phyloP scores from a whole-genome alignment of 1,140 invertebrate species.

The Meloidogyne chitwoodi region DNA sequence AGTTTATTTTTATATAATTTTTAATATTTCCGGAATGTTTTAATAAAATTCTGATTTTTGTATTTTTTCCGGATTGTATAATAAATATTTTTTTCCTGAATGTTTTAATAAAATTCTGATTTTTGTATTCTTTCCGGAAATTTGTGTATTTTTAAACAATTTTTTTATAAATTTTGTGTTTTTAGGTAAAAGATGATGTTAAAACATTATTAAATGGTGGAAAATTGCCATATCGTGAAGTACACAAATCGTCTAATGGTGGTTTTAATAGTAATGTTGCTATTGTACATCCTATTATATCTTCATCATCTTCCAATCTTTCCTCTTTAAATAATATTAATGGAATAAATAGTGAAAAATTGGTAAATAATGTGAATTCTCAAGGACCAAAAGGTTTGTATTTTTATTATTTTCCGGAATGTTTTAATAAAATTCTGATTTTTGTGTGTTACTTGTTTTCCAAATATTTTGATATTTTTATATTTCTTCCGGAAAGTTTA shows the following conservation, averaged over 20 bases:
- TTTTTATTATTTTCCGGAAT: too few relatives aligned
- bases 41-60: neutral
- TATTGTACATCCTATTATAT: slow-evolving; percentile 12
- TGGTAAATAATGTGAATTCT: too few relatives aligned
- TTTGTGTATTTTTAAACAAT: neutral
- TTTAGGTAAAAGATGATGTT: slow-evolving; percentile 25
- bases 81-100: neutral
- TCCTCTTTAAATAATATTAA: too few relatives aligned
- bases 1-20: neutral
- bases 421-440: too few relatives aligned
- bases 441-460: too few relatives aligned
- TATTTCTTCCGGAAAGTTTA: too few relatives aligned
- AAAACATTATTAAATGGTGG: slow-evolving; percentile 5
- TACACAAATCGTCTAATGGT: slow-evolving; percentile 6
- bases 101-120: neutral
- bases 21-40: neutral
- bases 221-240: slow-evolving; percentile 14
- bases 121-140: too few relatives aligned
- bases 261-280: slow-evolving; percentile 13
- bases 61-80: too few relatives aligned
- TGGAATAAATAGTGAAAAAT: too few relatives aligned
- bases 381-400: too few relatives aligned
- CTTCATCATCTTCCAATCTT: neutral
- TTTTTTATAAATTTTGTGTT: neutral
- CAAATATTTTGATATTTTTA: too few relatives aligned